Percentiles rank a stretch among this genome's conserved stretches.
Conservation (phyloP, 37 sponge, comb jelly and placozoan species). For the Cliona cf. orientalis region DNA sequence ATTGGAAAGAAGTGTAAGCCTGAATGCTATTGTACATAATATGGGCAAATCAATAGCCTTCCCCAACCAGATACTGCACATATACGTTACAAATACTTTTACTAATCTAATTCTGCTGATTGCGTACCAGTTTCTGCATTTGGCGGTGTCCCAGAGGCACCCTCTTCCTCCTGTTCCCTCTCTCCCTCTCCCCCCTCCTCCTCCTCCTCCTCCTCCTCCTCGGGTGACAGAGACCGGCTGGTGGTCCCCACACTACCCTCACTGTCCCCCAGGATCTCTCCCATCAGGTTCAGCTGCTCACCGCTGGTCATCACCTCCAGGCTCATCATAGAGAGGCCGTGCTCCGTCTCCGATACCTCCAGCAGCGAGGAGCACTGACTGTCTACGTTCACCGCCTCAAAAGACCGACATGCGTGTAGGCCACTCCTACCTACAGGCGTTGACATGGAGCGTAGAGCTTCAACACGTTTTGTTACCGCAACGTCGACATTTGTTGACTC, state of each 20-base stretch:
- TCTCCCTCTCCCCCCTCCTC: background rate
- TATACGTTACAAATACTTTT: too few species aligned
- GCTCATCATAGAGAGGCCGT: conserved; percentile 18
- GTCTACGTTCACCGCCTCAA: too few species aligned
- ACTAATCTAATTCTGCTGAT: too few species aligned
- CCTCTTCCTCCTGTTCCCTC: background rate
- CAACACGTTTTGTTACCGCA: background rate
- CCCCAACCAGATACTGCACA: too few species aligned
- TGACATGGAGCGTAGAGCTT: too few species aligned
- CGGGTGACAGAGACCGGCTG: background rate
- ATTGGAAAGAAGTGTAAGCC: too few species aligned
- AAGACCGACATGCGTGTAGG: too few species aligned
- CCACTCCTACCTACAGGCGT: too few species aligned
- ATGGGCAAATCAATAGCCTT: too few species aligned
- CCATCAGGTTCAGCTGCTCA: conserved; percentile 18
- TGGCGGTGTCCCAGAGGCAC: background rate
- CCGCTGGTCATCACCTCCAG: conserved; percentile 29
- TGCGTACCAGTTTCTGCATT: background rate
- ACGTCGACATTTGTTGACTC: background rate
- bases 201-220: background rate
- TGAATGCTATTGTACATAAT: too few species aligned
- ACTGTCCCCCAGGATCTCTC: background rate
- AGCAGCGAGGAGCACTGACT: background rate
- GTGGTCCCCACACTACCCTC: background rate
- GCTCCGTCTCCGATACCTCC: background rate